Base-by-base conservation (phyloP, 1,140 invertebrate genomes). In the Drosophila takahashii region DNA sequence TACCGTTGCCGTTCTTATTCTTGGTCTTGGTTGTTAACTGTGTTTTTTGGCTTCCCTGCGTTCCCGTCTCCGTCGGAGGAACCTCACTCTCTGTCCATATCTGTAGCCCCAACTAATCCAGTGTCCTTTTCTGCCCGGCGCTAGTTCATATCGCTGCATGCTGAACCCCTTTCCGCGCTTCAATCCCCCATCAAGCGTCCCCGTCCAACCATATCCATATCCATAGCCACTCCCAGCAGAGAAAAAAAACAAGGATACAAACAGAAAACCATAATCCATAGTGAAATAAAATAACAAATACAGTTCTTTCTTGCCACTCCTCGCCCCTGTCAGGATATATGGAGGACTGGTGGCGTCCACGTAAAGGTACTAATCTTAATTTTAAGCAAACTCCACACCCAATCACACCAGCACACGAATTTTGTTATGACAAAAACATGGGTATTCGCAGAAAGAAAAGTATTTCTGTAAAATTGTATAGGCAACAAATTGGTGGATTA, bases 341-440 rank as follows among this genome's bases (percentile, higher is more conserved):
- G 96, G 96, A 98, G 95, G 97, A 98, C 94, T 97, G 96, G 96
- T 97, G 96, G 96, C 95, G 97, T 94, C 97, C 97, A 92, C 95
- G 96, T 93, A 98, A 98, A 98, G 97, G 97, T 98, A 96, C 95
- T 87, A 79, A 84, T 69, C 71, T 75, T 86, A 86, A 67, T 79
- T 79, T 69, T 87, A 86, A 86, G 78, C 84, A 92, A 79, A 57
- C 45, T 77, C 58, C 58, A 77, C 57, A 60, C 50, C 39, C 57
- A 73, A 83, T 57, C 60, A 58, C 57, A 85, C 56, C 67, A 73
- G 56, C 70, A 73, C 77, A 58, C 37, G 53, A 36, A 69, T 27
- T 56, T 16, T 15, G 22, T 8, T 53, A 34, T 53, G 47, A 41
- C 32, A 51, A 56, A 41, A 48, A 50, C 13, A 53, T 29, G 3